Base-by-base conservation (phyloP, 1,140 invertebrate species). In the Ceratitis capitata region DNA sequence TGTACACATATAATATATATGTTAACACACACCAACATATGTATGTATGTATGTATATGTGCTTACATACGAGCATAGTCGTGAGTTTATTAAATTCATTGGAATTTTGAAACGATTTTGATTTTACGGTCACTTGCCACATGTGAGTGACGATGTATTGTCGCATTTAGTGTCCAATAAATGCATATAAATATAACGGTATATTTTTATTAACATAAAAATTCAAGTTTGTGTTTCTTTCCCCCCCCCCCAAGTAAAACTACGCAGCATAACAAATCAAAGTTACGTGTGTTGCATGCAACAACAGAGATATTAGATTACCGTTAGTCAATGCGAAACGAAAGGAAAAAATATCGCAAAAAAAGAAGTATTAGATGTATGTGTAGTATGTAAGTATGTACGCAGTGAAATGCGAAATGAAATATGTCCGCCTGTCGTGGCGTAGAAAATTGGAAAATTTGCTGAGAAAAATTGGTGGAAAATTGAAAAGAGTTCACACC, bases 361-460 rank as follows among this genome's bases (percentile, higher is more conserved):
- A n/a, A n/a, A n/a, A n/a, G n/a, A n/a, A n/a, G n/a, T n/a, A n/a
- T n/a, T n/a, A n/a, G n/a, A n/a, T n/a, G n/a, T n/a, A n/a, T n/a
- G n/a, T n/a, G n/a, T n/a, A n/a, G n/a, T n/a, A n/a, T n/a, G n/a
- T n/a, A 32, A 14, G 26, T 45, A 78, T 45, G 1, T 45, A 2
- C 1, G 7, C 1, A 26, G 3, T 26, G 16, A 26, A 78, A 78
- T 39, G 61, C 14, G 32, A 69, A 78, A 78, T 78, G 69, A 78
- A 78, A 78, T 45, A 78, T 78, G 39, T 78, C 39, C 19, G n/a
- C 69, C 19, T 78, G 69, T 47, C 69, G n/a, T n/a, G 42, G 69
- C 69, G 69, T 78, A 78, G 39, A 78, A 78, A 78, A 78, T 78
- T 78, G 69, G 69, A 78, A 78, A 78, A 78, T 78, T 78, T 78